Evolutionary conservation across 1,140 invertebrate genomes (phyloP), one percentile per base, ranked within the genome.

Genomic region (Diorhabda sublineata): DNA sequence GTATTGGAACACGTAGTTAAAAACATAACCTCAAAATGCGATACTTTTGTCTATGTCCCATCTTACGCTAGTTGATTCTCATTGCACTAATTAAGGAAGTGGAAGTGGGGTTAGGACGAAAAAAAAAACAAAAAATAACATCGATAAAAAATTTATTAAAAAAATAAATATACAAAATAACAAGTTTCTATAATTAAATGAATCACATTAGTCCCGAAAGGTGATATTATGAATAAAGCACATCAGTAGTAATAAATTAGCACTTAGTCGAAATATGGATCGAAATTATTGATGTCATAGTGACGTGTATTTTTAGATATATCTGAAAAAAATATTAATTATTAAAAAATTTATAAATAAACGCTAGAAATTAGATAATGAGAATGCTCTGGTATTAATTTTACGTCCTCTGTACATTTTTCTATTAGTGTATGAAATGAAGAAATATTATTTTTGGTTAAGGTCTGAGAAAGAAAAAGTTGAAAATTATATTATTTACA

Each of bases 211-310:
- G 26, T 26, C 26, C 26, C 26, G 26, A 26, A 26, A 26, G 1
- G 26, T 26, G 26, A 26, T 26, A 26, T 26, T 26, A 26, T 26
- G 26, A 26, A 26, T 26, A 26, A 26, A 26, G 26, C 26, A 26
- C 26, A 26, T 26, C 26, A 26, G 26, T 26, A 26, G 26, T 26
- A 26, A 56, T 56, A 56, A 6, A 1, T 60, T 42, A 8, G 8
- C 0, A 9, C 45, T 63, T 44, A 63, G 61, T 63, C 61, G 9
- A 63, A 63, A 9, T 63, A 63, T 4, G 61, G 61, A 63, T 63
- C 44, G 42, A 63, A 63, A 9, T 63, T 8, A 8, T 63, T 8
- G 44, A 42, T 26, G 9, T 63, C 9, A 9, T 63, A 44, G 9
- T 43, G 61, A 45, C 45, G 61, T 4, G 45, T 7, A 3, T 45